phyloP scores from a whole-genome alignment of 2,888 invertebrate genomes.

The Megalurothrips usitatus region DNA sequence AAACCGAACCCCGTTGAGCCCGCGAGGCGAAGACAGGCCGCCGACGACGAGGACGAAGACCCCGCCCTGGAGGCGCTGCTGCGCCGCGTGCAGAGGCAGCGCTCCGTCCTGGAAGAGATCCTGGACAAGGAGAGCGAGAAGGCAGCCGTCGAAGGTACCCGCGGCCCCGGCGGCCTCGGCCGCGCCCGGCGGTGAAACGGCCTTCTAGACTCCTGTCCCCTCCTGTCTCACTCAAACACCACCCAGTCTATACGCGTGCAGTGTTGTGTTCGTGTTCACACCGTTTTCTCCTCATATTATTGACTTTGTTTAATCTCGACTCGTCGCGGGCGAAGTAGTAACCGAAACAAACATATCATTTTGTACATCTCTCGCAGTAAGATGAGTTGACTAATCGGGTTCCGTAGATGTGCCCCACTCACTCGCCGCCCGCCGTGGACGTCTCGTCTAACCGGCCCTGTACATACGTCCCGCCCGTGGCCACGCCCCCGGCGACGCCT shows the following conservation, averaged over 20 bases:
- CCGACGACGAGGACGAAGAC: slow-evolving; percentile 27
- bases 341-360: too few species aligned
- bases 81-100: slow-evolving; percentile 61
- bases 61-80: slow-evolving; percentile 56
- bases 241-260: slow-evolving; percentile 19
- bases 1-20: background rate
- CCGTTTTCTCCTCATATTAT: background rate
- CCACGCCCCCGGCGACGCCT: background rate
- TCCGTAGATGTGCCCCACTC: too few species aligned
- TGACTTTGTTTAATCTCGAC: background rate
- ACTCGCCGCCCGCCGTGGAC: too few species aligned
- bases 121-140: slow-evolving; percentile 54
- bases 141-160: slow-evolving; percentile 2
- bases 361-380: too few species aligned
- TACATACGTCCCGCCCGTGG: background rate
- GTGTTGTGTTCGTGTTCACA: background rate
- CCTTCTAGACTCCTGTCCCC: slow-evolving; percentile 30
- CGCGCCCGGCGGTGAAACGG: background rate
- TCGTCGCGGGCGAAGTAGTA: too few species aligned
- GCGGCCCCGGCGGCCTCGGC: too few species aligned
- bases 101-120: slow-evolving; percentile 66
- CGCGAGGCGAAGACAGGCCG: slow-evolving; percentile 22
- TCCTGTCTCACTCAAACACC: slow-evolving; percentile 29
- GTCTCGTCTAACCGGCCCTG: too few species aligned
- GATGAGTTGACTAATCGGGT: too few species aligned